phyloP scores from a whole-genome alignment of 2,797 vertebrate species.

The Psittacula derbiana region DNA sequence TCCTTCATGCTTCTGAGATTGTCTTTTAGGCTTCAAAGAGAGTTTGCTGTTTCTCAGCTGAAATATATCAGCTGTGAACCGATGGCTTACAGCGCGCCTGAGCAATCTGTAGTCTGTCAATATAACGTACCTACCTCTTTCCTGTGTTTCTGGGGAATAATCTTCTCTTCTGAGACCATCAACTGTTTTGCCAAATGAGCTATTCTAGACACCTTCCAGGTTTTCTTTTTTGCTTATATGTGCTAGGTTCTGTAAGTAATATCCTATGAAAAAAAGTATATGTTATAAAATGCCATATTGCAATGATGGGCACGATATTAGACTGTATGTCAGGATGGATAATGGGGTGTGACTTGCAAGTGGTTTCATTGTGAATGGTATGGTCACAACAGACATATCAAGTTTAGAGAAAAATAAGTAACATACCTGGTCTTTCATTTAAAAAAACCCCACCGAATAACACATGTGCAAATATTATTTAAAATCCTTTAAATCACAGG shows the following conservation, averaged over 20 bases:
- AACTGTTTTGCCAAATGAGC: not conserved
- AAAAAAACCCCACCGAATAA: not conserved
- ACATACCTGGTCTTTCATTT: not conserved
- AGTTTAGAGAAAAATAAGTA: not conserved
- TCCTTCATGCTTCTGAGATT: not conserved
- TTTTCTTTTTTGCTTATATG: not conserved
- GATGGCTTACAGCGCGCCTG: not conserved
- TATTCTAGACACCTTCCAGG: not conserved
- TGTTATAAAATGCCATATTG: not conserved
- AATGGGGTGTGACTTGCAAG: not conserved
- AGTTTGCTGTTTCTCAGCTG: not conserved
- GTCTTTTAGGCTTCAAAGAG: not conserved
- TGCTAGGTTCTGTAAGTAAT: not conserved
- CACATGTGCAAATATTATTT: not conserved
- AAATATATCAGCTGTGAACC: not conserved
- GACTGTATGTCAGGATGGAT: not conserved
- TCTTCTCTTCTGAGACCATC: not conserved
- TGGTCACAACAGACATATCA: not conserved
- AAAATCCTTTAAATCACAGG: not conserved
- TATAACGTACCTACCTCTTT: not conserved
- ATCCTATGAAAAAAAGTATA: accelerated
- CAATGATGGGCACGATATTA: not conserved
- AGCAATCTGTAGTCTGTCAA: not conserved
- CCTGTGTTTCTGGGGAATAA: not conserved
- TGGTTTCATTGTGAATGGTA: not conserved